Base-by-base conservation (phyloP, 2,113 vertebrate species). In the Halichoeres trimaculatus region DNA sequence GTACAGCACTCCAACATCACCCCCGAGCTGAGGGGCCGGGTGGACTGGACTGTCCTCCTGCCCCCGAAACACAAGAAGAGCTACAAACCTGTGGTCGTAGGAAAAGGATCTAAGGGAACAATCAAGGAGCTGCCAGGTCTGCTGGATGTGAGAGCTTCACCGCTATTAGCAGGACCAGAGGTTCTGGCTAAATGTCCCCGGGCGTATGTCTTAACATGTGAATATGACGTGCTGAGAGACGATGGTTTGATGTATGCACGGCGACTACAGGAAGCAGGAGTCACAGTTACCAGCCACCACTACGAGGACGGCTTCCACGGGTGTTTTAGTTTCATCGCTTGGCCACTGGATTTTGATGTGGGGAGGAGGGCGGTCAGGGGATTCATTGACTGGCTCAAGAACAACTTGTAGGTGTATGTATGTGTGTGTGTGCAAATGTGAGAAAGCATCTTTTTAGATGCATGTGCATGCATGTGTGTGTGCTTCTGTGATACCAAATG, bases 281-380 rank as follows among this genome's bases (percentile, higher is more conserved):
- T 99, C 69, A 76, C 92, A 0, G 96, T 99, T 41, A 96, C 95
- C 3, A 91, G 85, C 0, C 95, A 95, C 12, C 94, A 99, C 90
- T 96, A 95, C 0, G 91, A 94, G 22, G 95, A 96, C 50, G 95
- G 96, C 64, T 99, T 99, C 80, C 98, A 99, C 0, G 97, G 97
- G 17, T 96, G 95, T 62, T 91, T 99, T 86, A 94, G 91, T 79
- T 95, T 99, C n/a, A 93, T 91, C 4, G 53, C 86, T 23, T 96
- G 95, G 95, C 97, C 97, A 0, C 80, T 91, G 7, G 87, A 94
- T 41, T 98, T 98, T 74, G 93, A 95, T 0, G 92, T 97, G 0
- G 96, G 96, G 14, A 63, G 92, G 61, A 92, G 91, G 85, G 94
- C 92, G 63, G 75, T 95, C 74, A 90, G 89, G 36, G 93, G 93